A percentile compares a stretch with the other conserved stretches of the same genome.
phyloP scores from a whole-genome alignment of 53 echinoderm and acorn worm species.

The Henricia sp. region DNA sequence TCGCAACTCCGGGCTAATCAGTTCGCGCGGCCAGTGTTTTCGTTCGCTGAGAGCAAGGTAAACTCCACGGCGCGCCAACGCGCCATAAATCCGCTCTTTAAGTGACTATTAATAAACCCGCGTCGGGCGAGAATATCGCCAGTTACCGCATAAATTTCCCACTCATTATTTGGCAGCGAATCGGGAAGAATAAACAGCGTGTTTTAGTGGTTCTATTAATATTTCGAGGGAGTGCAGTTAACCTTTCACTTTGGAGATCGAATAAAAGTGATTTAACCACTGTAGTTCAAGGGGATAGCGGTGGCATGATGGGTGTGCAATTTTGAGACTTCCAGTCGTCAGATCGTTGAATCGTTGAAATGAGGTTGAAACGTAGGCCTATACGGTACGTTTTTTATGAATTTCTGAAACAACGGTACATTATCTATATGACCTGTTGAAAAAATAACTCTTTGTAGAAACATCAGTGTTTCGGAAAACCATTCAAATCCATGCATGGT shows the following conservation, averaged over 20 bases:
- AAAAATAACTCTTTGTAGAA: too few relatives aligned
- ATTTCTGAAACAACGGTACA: too few relatives aligned
- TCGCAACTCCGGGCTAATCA: slow-evolving; percentile 19
- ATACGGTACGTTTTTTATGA: too few relatives aligned
- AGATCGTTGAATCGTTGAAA: too few relatives aligned
- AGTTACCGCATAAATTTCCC: slow-evolving; percentile 9
- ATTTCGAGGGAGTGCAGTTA: slow-evolving; percentile 15
- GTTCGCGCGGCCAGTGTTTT: slow-evolving; percentile 4
- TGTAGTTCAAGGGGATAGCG: too few relatives aligned
- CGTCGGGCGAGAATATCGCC: not conserved
- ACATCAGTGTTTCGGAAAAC: too few relatives aligned
- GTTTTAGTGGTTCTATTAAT: not conserved
- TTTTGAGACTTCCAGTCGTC: too few relatives aligned
- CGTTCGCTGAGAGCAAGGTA: slow-evolving; percentile 17
- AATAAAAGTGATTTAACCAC: slow-evolving; percentile 10
- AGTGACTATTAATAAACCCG: slow-evolving; percentile 2
- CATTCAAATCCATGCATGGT: too few relatives aligned
- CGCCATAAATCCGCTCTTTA: slow-evolving; percentile 14
- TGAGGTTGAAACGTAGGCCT: too few relatives aligned
- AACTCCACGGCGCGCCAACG: slow-evolving; percentile 1
- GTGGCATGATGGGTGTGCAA: too few relatives aligned
- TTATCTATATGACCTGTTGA: too few relatives aligned
- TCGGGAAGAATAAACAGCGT: slow-evolving; percentile 1
- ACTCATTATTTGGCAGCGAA: slow-evolving; percentile 18
- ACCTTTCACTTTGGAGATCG: slow-evolving; percentile 1